Conservation (phyloP, 2,888 invertebrate genomes). For the Cheiracanthium punctorium region DNA sequence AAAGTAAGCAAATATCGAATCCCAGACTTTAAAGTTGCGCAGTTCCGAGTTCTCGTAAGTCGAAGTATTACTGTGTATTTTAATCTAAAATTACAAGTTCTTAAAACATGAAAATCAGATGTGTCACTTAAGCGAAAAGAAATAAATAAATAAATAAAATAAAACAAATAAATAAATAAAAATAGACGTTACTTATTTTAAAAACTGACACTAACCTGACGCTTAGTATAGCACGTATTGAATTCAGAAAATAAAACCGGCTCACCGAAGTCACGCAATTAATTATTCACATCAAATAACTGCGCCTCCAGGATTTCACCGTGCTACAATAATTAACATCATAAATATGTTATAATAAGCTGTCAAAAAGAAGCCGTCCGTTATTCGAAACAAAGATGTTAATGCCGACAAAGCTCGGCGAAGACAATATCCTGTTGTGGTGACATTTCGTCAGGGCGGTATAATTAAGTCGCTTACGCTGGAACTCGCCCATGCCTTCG, state of each 20-base stretch:
- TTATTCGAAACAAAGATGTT: constrained; percentile 56
- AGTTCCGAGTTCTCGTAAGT: too few species aligned
- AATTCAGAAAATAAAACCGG: background rate
- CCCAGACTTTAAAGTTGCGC: too few species aligned
- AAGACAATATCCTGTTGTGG: constrained; percentile 59
- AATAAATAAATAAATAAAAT: too few species aligned
- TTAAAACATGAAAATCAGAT: too few species aligned
- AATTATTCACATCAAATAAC: constrained; percentile 37
- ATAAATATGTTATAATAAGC: constrained; percentile 63
- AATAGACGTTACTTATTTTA: too few species aligned
- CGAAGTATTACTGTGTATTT: too few species aligned
- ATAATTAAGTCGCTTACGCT: constrained; percentile 56
- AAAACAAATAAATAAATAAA: too few species aligned
- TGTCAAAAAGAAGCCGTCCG: constrained; percentile 40
- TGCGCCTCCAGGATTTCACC: constrained; percentile 17
- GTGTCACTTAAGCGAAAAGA: too few species aligned
- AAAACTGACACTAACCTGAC: too few species aligned
- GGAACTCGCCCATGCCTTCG: constrained; percentile 5
- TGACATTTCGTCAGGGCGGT: constrained; percentile 39
- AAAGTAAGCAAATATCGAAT: too few species aligned
- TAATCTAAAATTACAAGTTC: too few species aligned
- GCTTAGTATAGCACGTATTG: too few species aligned
- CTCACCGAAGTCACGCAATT: constrained; percentile 11
- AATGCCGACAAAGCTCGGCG: constrained; percentile 47
- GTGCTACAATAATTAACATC: constrained; percentile 35